Percentiles rank a stretch among this genome's conserved stretches.
Evolutionary conservation across 2,888 invertebrate genomes (phyloP).

Genomic region (Cerastis rubricosa): DNA sequence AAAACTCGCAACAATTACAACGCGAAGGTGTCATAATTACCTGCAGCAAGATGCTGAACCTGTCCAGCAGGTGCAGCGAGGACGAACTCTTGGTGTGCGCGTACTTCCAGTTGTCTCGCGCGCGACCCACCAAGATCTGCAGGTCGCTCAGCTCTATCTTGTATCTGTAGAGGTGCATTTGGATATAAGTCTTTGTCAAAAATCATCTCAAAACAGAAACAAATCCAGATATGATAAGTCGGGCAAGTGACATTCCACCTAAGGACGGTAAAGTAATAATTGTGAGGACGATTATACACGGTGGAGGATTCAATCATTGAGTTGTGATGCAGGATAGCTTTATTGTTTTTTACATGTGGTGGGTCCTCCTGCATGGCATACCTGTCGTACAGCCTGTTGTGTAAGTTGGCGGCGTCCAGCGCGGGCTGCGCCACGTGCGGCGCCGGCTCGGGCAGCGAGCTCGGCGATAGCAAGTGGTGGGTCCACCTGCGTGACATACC

Average conservation of each 20-base stretch:
- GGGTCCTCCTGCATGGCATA: background rate
- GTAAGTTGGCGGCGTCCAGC: no score
- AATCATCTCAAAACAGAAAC: background rate
- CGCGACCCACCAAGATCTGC: slow-evolving; percentile 97
- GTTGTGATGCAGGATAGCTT: background rate
- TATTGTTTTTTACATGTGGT: background rate
- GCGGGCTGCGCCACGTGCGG: no score
- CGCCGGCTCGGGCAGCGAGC: no score
- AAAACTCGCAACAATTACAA: background rate
- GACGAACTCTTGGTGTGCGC: slow-evolving; percentile 96
- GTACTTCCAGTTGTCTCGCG: slow-evolving; percentile 97
- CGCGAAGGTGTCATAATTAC: slow-evolving; percentile 68
- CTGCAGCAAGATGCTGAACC: slow-evolving; percentile 93
- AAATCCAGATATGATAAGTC: background rate
- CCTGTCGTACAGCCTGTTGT: no score
- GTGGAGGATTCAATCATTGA: background rate
- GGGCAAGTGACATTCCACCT: background rate
- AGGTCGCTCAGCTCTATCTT: slow-evolving; percentile 95
- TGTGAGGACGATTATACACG: background rate
- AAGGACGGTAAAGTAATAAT: background rate
- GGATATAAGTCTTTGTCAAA: background rate
- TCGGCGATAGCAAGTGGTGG: no score
- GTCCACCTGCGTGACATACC: no score
- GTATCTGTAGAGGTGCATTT: slow-evolving; percentile 88
- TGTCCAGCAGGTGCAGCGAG: slow-evolving; percentile 95